Conservation (phyloP, 2,888 invertebrate species). For the Tanytarsus gracilentus region DNA sequence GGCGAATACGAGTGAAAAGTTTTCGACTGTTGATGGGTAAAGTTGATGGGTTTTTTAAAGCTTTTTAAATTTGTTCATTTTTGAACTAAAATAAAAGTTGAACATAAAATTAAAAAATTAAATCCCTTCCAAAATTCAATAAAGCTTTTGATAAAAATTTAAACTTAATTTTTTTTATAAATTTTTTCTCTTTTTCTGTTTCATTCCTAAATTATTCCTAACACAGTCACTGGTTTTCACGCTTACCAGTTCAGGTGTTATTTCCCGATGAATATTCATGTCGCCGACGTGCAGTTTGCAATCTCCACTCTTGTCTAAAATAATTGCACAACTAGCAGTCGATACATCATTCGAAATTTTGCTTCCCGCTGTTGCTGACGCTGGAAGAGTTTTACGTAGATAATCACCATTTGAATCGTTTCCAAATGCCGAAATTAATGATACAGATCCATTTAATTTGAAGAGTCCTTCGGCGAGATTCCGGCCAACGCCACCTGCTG, state of each 20-base stretch:
- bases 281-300: constrained; percentile 74
- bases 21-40: too few species aligned
- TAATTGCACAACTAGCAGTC: constrained; percentile 67
- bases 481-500: constrained; percentile 83
- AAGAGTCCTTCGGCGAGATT: constrained; percentile 83
- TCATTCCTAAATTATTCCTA: too few species aligned
- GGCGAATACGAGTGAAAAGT: too few species aligned
- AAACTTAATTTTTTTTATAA: too few species aligned
- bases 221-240: too few species aligned
- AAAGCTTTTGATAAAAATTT: too few species aligned
- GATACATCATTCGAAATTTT: constrained; percentile 34
- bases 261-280: constrained; percentile 66
- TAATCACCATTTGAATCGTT: constrained; percentile 52
- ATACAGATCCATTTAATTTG: constrained; percentile 55
- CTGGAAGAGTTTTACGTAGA: constrained; percentile 39
- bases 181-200: too few species aligned
- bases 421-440: constrained; percentile 70
- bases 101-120: too few species aligned
- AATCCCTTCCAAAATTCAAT: too few species aligned
- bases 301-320: constrained; percentile 67
- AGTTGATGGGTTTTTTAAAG: too few species aligned
- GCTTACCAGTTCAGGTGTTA: constrained; percentile 57
- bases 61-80: too few species aligned
- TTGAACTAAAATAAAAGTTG: too few species aligned
- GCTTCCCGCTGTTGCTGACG: constrained; percentile 37